Percentiles rank a stretch among this genome's conserved stretches.
These are phyloP conservation scores for Lasius fuliginosus DNA, from an alignment of 2,888 invertebrate species.

Conservation along the genomic window DNA sequence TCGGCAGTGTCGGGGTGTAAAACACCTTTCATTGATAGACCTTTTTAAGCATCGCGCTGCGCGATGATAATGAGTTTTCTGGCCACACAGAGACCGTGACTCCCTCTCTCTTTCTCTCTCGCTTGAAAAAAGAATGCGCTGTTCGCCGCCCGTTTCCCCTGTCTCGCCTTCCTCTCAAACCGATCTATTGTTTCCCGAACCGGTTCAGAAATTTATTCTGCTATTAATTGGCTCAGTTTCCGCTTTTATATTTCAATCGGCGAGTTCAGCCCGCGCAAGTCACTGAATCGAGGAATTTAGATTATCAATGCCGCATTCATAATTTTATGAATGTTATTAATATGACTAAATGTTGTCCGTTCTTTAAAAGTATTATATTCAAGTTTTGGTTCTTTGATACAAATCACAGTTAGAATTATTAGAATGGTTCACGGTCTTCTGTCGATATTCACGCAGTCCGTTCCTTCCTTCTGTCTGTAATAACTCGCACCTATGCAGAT, in stretches of 20 bases:
- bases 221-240: constrained; percentile 83
- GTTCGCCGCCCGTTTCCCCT: constrained; percentile 16
- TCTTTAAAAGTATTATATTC: background rate
- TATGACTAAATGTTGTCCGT: background rate
- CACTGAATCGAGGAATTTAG: constrained; percentile 3
- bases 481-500: constrained; percentile 84
- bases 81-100: constrained; percentile 27
- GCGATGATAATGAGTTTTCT: constrained; percentile 56
- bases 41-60: constrained; percentile 52
- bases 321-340: background rate
- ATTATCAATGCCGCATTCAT: background rate
- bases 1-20: constrained; percentile 73
- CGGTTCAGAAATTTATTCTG: constrained; percentile 81
- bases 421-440: constrained; percentile 72
- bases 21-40: constrained; percentile 80
- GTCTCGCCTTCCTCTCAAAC: constrained; percentile 24
- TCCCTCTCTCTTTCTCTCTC: background rate
- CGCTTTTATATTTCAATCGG: constrained; percentile 82
- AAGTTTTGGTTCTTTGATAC: too few relatives aligned
- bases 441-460: constrained; percentile 67
- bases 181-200: constrained; percentile 79
- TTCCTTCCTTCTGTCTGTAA: constrained; percentile 80
- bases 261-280: constrained; percentile 27
- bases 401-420: too few relatives aligned
- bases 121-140: constrained; percentile 24